Evolutionary conservation across 2,888 invertebrate species (phyloP), one percentile per base, ranked within the genome.

Genomic region (Caenorhabditis sp.): DNA sequence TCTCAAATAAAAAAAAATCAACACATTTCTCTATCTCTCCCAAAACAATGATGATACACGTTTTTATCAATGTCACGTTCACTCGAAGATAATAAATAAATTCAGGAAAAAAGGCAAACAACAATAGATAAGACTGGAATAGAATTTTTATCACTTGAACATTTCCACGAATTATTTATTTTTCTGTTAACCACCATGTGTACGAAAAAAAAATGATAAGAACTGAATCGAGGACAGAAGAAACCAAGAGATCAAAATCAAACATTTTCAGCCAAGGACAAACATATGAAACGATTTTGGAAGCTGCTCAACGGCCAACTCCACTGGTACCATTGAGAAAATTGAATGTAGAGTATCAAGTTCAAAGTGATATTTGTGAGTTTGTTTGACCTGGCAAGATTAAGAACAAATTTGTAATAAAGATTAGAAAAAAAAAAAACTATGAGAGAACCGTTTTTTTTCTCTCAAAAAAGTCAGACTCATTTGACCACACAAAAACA

Each of bases 341-440:
- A 58, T 58, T 74, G 37, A 74, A 74, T 26, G 69, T 66, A 3
- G 66, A 69, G 63, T 60, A 74, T 26, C 65, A 68, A 61, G 59
- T 74, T 50, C 62, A 69, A 21, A 66, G 69, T 37, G 69, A 74
- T 60, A 74, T 74, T 69, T 74, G 73, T 74, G 51, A 66, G 73
- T 74, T 58, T 37, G 19, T 31, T 58, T 26, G 10, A 19, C 53
- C 10, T 21, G 23, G 14, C 53, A 12, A 12, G 8, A 3, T 6
- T 8, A 21, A 24, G 12, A 31, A n/a, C 23, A 31, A 31, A 6
- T 57, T 57, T 57, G 57, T 21, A 57, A 57, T 57, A 10, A 57
- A 27, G n/a, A 24, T 53, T 24, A 53, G 10, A 31, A 19, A 23
- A 57, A 17, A 3, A 31, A 24, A 57, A 57, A 57, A n/a, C n/a